Conservation (phyloP, 2,113 vertebrate genomes). For the Ochotona princeps region DNA sequence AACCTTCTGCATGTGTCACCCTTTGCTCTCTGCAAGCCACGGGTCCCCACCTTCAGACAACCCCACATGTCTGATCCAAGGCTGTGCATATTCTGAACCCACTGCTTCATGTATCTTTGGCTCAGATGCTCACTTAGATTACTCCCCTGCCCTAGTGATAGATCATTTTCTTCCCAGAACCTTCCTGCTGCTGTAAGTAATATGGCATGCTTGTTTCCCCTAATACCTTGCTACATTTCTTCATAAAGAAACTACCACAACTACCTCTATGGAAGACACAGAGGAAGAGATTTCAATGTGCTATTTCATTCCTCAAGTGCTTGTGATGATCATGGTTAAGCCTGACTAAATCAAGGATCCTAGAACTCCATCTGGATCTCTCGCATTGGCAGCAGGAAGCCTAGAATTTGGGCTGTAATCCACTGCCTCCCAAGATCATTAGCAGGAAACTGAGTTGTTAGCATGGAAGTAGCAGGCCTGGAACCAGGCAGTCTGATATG, state of each 20-base stretch:
- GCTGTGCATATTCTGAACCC: rapidly evolving
- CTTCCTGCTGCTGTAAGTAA: background rate
- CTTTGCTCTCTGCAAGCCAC: background rate
- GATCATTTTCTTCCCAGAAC: background rate
- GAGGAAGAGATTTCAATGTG: too few species aligned
- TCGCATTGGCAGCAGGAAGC: too few species aligned
- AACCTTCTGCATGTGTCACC: background rate
- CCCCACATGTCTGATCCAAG: background rate
- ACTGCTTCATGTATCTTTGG: background rate
- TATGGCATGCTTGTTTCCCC: background rate
- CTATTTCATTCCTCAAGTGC: too few species aligned
- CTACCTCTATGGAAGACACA: too few species aligned
- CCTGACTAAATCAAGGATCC: too few species aligned
- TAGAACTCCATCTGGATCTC: too few species aligned
- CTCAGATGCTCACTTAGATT: background rate
- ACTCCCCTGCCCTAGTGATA: background rate
- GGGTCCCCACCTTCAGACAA: background rate
- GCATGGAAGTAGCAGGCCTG: too few species aligned
- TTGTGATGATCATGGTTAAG: too few species aligned
- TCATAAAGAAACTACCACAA: background rate
- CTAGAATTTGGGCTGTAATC: too few species aligned
- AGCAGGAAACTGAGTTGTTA: too few species aligned
- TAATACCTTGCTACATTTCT: background rate
- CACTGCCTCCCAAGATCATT: too few species aligned
- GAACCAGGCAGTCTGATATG: too few species aligned